Base-by-base conservation (phyloP, 2,797 vertebrate species). In the Anas capensis region DNA sequence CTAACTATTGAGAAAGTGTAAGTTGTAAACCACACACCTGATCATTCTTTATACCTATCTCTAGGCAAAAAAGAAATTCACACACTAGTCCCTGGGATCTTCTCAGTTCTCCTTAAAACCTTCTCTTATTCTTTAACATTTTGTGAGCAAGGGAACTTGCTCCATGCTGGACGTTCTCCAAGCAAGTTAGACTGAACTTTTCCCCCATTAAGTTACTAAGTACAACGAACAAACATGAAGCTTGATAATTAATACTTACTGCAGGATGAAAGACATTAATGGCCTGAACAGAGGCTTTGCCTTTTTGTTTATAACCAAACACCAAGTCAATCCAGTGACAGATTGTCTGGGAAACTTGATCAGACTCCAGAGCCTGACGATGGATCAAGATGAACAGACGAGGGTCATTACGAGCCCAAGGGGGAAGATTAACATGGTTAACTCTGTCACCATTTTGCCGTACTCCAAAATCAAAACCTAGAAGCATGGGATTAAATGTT, bases 201-300 rank as follows among this genome's bases (percentile, higher is more conserved):
- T 68, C 24, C 31, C 60, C 65, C n/a, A 29, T 27, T 79, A 82
- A 75, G 23, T 83, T 54, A 53, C 44, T 60, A 57, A 26, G 48
- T 72, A 85, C 38, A 14, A 75, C 5, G 20, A 83, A 82, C 36
- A 84, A 46, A 83, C 23, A 48, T 6, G 21, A 34, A 51, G 18
- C 71, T 78, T 65, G 68, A 69, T 62, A 72, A 31, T 29, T 71
- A 56, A 78, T 93, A 97, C 99, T 98, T 97, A 99, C 99, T 77
- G 99, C 99, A 36, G 99, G 99, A 96, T 99, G 99, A 95, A 99
- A 99, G 88, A 99, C 99, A 73, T 99, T 99, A 97, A 99, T 99
- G 97, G 99, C 99, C 77, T 99, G 99, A 84, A 99, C 99, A 1
- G 99, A 99, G 44, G 99, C 98, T 97, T 99, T 99, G 95, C 99